Evolutionary conservation across 2,113 vertebrate species (phyloP), one percentile per base, ranked within the genome.

Genomic region (Chauna torquata): DNA sequence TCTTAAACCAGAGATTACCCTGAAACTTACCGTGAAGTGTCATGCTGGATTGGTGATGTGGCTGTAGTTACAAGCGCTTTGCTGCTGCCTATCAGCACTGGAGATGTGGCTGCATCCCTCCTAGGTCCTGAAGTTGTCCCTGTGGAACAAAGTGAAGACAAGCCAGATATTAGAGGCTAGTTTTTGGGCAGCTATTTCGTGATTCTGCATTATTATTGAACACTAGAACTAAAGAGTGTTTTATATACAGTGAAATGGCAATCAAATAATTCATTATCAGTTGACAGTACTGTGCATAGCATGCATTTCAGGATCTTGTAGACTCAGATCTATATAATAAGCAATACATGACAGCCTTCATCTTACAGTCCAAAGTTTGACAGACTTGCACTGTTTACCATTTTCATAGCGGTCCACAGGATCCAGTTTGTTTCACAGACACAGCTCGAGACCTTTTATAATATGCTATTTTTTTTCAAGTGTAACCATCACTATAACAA

Each of bases 21-120:
- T 72, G 38, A 18, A 25, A 11, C 97, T 98, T 97, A 98, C 98
- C 96, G 24, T 71, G 94, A 95, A 87, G 80, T 36, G 61, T 95
- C 94, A 47, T 11, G 92, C 72, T 88, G 97, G 59, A 94, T 62
- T 11, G 96, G 96, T 13, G 97, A 97, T 7, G 91, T 42, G 36
- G 94, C 49, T 49, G 87, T 58, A 18, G 78, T 59, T 85, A 83
- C 71, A 78, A 86, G 80, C 4, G 88, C 84, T 83, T 97, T 97
- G n/a, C 92, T 96, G 66, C 86, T 94, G 84, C 93, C 68, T 69
- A 95, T 79, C 91, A 94, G 82, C 49, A 90, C 87, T 81, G 99
- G 98, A 95, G 99, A 99, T 3, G 97, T 96, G 49, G 98, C 98
- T 50, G 97, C 98, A 96, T 98, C 98, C 92, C 97, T 98, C 85